These are phyloP conservation scores for Digitonthophagus gazella DNA, from an alignment of 2,888 invertebrate genomes.

Conservation along the genomic window DNA sequence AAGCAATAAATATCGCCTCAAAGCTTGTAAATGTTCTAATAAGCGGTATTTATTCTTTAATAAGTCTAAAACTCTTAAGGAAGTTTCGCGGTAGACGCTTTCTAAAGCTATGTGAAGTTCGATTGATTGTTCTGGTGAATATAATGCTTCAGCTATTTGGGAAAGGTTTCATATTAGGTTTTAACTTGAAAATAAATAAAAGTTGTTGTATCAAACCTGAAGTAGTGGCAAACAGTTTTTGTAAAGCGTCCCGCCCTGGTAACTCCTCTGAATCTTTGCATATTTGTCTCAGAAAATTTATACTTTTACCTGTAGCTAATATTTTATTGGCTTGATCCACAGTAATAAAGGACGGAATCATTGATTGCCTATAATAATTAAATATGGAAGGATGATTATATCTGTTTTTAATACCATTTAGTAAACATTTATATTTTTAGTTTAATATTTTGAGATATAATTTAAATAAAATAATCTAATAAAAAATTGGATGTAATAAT, in stretches of 20 bases:
- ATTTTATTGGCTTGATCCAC: slow-evolving; percentile 85
- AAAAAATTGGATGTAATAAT: background rate
- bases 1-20: slow-evolving; percentile 85
- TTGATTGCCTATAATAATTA: slow-evolving; percentile 60
- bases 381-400: background rate
- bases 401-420: too few species aligned
- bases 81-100: slow-evolving; percentile 82
- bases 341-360: slow-evolving; percentile 90
- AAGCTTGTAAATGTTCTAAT: slow-evolving; percentile 86
- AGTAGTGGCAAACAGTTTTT: slow-evolving; percentile 54
- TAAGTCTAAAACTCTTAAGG: slow-evolving; percentile 80
- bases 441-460: too few species aligned
- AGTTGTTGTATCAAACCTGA: slow-evolving; percentile 15
- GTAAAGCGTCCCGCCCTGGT: slow-evolving; percentile 59
- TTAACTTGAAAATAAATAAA: slow-evolving; percentile 13
- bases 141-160: slow-evolving; percentile 59
- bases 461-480: too few species aligned
- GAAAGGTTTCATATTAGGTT: slow-evolving; percentile 32
- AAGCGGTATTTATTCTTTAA: slow-evolving; percentile 85
- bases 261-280: slow-evolving; percentile 79
- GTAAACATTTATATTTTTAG: background rate
- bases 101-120: slow-evolving; percentile 80
- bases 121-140: slow-evolving; percentile 68
- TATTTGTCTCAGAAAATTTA: slow-evolving; percentile 90
- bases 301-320: slow-evolving; percentile 90